Conservation (phyloP, 1,140 invertebrate species). For the Anastrepha ludens region DNA sequence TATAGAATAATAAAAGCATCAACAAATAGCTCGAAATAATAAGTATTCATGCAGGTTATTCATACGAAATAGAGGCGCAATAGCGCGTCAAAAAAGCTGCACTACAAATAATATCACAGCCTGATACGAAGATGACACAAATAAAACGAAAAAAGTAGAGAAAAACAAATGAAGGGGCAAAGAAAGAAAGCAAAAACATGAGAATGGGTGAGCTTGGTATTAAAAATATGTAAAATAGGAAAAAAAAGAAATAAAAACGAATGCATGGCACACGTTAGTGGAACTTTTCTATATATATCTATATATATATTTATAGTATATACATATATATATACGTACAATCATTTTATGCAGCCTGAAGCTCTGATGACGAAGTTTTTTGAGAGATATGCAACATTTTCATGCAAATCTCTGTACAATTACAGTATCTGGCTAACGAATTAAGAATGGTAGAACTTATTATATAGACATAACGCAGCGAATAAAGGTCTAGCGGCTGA, state of each 20-base stretch:
- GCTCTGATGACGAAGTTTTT: background rate
- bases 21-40: slow-evolving; percentile 7
- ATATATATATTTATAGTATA: no score
- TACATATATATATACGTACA: no score
- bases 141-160: background rate
- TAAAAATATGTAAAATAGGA: background rate
- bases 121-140: slow-evolving; percentile 17
- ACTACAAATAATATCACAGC: slow-evolving; percentile 3
- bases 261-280: no score
- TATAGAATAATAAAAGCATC: background rate
- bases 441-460: no score
- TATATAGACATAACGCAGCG: no score
- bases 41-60: background rate
- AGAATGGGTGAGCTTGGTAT: background rate
- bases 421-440: no score
- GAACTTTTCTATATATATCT: no score
- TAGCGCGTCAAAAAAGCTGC: background rate
- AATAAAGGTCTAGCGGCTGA: no score
- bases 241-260: no score
- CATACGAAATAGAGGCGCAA: background rate
- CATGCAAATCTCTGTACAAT: background rate
- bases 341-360: background rate
- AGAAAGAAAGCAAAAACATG: background rate
- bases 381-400: background rate
- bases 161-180: background rate